Conservation (phyloP, 2,797 vertebrate genomes). For the Pipistrellus pygmaeus region DNA sequence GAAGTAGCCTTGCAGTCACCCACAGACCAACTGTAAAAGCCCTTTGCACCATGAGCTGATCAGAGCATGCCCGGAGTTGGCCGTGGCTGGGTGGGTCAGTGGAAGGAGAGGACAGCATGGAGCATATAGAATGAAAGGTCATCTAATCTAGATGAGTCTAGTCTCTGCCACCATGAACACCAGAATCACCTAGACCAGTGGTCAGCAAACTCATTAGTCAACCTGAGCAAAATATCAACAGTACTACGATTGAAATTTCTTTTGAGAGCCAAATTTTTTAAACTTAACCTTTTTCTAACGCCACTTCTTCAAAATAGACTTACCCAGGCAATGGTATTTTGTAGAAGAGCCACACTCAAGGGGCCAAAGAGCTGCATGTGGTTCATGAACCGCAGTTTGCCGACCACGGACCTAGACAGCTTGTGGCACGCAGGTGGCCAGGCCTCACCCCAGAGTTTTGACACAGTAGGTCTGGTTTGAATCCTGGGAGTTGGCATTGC, state of each 20-base stretch:
- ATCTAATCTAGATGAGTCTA: too few species aligned
- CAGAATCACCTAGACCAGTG: background rate
- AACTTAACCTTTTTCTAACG: too few species aligned
- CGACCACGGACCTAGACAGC: background rate
- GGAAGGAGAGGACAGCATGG: background rate
- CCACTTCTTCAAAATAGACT: too few species aligned
- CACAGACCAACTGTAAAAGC: background rate
- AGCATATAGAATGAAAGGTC: background rate
- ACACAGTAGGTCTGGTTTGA: background rate
- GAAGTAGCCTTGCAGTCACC: background rate
- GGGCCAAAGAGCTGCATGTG: too few species aligned
- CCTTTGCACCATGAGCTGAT: background rate
- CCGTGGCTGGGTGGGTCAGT: background rate
- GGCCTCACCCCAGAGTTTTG: background rate
- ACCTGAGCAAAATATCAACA: too few species aligned
- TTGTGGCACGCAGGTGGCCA: background rate
- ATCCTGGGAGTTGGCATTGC: background rate
- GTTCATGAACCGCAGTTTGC: too few species aligned
- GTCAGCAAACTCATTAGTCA: too few species aligned
- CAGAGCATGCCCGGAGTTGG: too few species aligned
- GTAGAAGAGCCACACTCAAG: too few species aligned
- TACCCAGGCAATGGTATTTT: too few species aligned
- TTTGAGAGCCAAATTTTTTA: too few species aligned
- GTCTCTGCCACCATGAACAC: rapidly evolving
- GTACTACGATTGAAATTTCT: too few species aligned